Percentiles rank a stretch among this genome's conserved stretches.
These are phyloP conservation scores for Rhinolophus sinicus DNA, from an alignment of 2,113 vertebrate genomes.

Conservation along the genomic window DNA sequence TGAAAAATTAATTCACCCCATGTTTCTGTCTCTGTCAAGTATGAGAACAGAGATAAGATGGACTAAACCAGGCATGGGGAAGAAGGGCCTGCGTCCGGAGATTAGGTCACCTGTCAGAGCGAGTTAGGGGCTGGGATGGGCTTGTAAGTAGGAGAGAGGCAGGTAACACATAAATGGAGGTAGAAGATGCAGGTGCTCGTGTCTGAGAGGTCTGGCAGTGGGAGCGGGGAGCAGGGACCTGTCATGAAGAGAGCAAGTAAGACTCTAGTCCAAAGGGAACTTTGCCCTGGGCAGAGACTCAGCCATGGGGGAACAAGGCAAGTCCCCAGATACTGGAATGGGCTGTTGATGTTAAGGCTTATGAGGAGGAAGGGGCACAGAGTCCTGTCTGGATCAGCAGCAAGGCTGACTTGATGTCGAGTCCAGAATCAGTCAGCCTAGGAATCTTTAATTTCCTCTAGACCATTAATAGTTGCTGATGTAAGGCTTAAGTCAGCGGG, in stretches of 20 bases:
- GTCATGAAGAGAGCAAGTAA: background rate
- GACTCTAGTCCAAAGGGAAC: background rate
- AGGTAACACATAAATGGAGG: background rate
- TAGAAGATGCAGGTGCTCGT: background rate
- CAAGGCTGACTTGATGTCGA: background rate
- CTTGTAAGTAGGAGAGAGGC: background rate
- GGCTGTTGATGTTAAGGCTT: background rate
- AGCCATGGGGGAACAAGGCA: background rate
- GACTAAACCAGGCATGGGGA: background rate
- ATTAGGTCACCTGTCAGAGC: background rate
- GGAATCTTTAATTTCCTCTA: background rate
- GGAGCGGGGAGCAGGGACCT: background rate
- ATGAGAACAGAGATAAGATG: background rate
- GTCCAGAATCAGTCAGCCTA: background rate
- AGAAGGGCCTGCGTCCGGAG: background rate
- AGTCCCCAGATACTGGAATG: background rate
- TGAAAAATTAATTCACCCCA: background rate
- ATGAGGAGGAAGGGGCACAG: background rate
- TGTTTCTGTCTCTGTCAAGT: background rate
- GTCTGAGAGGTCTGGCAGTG: background rate
- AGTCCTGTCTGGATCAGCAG: background rate
- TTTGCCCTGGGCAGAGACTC: background rate
- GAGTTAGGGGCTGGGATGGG: background rate
- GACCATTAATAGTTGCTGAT: background rate
- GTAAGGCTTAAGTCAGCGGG: background rate